Evolutionary conservation across 2,888 invertebrate species (phyloP), one percentile per base, ranked within the genome.

Genomic region (Stratiomys singularior): DNA sequence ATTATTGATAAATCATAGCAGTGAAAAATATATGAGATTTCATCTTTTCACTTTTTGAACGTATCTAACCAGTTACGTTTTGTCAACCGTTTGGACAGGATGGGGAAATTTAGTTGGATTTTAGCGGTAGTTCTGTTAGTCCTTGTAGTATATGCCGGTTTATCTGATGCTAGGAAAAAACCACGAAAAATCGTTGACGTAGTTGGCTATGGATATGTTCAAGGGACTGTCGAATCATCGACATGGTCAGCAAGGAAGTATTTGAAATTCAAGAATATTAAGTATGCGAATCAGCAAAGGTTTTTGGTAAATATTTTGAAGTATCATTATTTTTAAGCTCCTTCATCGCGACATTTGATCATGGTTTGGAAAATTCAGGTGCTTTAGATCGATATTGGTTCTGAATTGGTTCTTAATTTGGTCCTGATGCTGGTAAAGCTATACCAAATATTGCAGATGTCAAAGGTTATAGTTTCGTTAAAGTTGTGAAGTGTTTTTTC

Each of bases 221-320:
- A 25, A 5, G 79, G 79, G 1, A 18, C 13, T 13, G 30, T 69
- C 21, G 37, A 9, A 5, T 25, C 37, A 21, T 76, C 79, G 3
- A 21, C 74, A 11, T 79, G 79, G 79, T 67, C 79, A 1, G 47
- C 66, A 9, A 74, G 76, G 30, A 67, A 63, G 47, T 79, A 67
- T 77, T 67, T 77, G 30, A 27, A 60, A 46, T 79, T 79, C 30
- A 15, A 28, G 5, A 74, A 76, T 69, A 79, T 79, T 18, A 58
- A 77, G 25, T 79, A 79, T 69, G 77, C 28, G 18, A 46, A 58
- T 23, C 27, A 60, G 11, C 52, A 60, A 25, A 60, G 79, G 27
- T 79, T 79, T 69, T 58, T 60, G 71, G 79, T 79, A 77, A 47
- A 25, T 30, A 21, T 13, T 52, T 13, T 18, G 15, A 37, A 9